Evolutionary conservation across 1,140 invertebrate genomes (phyloP).

Genomic region (Stegodyphus dumicola): DNA sequence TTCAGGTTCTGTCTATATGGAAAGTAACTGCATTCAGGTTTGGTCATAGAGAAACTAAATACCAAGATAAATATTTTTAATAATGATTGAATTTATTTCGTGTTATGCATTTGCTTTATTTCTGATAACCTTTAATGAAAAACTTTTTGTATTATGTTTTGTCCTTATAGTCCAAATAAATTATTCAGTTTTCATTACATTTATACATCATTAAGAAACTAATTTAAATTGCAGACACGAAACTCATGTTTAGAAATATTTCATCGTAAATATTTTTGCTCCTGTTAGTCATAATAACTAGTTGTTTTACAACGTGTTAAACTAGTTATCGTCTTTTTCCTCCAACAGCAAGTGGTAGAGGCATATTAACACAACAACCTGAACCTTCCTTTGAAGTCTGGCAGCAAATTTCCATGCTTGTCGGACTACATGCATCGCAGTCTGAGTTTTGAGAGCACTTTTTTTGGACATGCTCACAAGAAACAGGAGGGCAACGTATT

Average conservation of each 20-base stretch:
- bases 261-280: background rate
- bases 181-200: too few species aligned
- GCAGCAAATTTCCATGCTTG: constrained; percentile 11
- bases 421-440: background rate
- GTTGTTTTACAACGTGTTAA: background rate
- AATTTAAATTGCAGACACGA: too few species aligned
- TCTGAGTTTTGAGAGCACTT: constrained; percentile 1
- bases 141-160: too few species aligned
- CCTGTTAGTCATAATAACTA: background rate
- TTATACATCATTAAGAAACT: too few species aligned
- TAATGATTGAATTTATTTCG: too few species aligned
- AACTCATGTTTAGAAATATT: constrained; percentile 5
- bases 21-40: too few species aligned
- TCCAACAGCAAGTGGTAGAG: background rate
- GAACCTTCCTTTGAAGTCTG: background rate
- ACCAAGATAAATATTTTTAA: too few species aligned
- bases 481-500: background rate
- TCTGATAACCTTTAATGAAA: too few species aligned
- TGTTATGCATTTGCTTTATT: too few species aligned
- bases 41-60: too few species aligned
- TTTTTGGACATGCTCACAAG: background rate
- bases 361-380: constrained; percentile 4
- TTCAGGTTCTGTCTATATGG: too few species aligned
- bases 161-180: too few species aligned
- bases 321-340: background rate